Evolutionary conservation across 1,140 invertebrate genomes (phyloP).

Genomic region (Lepidurus couesii): DNA sequence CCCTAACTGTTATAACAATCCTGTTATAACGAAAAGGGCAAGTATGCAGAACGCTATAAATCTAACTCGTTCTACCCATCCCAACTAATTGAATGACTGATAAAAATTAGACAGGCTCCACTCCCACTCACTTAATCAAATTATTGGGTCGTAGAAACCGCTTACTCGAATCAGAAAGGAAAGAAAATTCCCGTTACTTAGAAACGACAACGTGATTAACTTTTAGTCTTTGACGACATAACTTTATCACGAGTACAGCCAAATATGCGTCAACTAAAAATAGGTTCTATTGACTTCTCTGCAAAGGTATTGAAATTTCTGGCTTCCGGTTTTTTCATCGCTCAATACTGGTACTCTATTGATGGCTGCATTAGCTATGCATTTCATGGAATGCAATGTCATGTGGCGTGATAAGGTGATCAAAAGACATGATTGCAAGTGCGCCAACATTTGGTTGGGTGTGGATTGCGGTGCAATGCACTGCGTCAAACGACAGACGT

Average conservation of each 20-base stretch:
- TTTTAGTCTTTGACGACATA: too few relatives aligned
- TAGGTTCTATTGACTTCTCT: too few relatives aligned
- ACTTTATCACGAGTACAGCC: too few relatives aligned
- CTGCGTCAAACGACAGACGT: not conserved
- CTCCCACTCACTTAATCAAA: too few relatives aligned
- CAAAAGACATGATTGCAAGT: not conserved
- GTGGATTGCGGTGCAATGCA: not conserved
- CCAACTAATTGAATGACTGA: not conserved
- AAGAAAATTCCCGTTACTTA: too few relatives aligned
- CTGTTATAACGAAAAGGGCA: not conserved
- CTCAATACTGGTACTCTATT: not conserved
- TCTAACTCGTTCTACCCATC: not conserved
- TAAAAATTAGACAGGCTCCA: not conserved
- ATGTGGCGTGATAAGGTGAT: not conserved
- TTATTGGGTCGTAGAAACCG: too few relatives aligned
- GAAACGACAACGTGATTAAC: too few relatives aligned
- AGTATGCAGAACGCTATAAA: not conserved
- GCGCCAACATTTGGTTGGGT: not conserved
- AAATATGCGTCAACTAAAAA: too few relatives aligned
- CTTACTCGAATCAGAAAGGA: too few relatives aligned
- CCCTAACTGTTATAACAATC: not conserved
- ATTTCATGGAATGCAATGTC: constrained; percentile 2
- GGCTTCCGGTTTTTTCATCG: not conserved
- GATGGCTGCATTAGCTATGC: not conserved
- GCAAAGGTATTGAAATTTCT: not conserved